Percentiles rank a stretch among this genome's conserved stretches.
Evolutionary conservation across 2,888 invertebrate species (phyloP).

Genomic region (Pristionchus exspectatus): DNA sequence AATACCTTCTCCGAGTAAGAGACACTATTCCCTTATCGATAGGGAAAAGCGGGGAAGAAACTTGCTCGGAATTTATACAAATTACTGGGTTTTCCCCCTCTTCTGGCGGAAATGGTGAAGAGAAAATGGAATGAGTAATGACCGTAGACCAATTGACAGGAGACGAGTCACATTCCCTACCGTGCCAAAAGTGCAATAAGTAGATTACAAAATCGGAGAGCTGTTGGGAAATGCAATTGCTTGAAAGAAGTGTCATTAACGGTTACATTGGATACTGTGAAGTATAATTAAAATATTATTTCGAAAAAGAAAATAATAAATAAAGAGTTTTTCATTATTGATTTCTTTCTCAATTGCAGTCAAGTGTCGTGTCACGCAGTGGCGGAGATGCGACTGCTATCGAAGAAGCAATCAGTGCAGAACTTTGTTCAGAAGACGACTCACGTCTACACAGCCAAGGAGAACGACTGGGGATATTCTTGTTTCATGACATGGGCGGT

Average conservation of each 20-base stretch:
- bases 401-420: slow-evolving; percentile 90
- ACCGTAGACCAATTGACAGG: background rate
- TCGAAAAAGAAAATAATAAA: too few relatives aligned
- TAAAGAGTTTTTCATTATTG: too few relatives aligned
- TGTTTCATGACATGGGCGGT: slow-evolving; percentile 93
- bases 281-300: too few relatives aligned
- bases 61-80: background rate
- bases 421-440: slow-evolving; percentile 84
- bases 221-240: background rate
- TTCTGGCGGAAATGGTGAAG: background rate
- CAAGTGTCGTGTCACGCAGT: slow-evolving; percentile 98
- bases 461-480: slow-evolving; percentile 94
- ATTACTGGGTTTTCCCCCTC: background rate
- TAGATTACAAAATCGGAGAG: background rate
- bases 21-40: slow-evolving; percentile 50
- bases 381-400: slow-evolving; percentile 92
- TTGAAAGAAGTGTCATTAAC: too few relatives aligned
- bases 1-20: slow-evolving; percentile 88
- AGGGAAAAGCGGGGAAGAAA: background rate
- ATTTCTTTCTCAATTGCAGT: slow-evolving; percentile 74
- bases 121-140: slow-evolving; percentile 6
- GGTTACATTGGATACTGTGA: too few relatives aligned
- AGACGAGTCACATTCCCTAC: background rate
- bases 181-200: slow-evolving; percentile 37
- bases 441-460: slow-evolving; percentile 95